Percentiles rank a stretch among this genome's conserved stretches.
These are phyloP conservation scores for Catostomus latipinnis DNA, from an alignment of 2,797 vertebrate species.

Conservation along the genomic window DNA sequence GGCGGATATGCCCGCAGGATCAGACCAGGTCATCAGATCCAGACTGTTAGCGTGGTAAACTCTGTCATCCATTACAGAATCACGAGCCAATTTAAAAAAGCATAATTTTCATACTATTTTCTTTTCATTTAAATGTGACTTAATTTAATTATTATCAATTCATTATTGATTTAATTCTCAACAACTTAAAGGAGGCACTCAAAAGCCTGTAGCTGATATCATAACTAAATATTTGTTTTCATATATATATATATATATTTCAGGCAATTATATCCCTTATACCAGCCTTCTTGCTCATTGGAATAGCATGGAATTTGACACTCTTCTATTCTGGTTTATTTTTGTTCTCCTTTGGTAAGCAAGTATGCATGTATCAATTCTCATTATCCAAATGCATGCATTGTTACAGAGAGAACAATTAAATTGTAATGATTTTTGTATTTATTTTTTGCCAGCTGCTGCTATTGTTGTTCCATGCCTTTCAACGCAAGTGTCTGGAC, in stretches of 20 bases:
- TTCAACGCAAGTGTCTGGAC: slow-evolving; percentile 89
- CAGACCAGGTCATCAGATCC: slow-evolving; percentile 86
- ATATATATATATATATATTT: slow-evolving; percentile 17
- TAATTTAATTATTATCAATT: too few species aligned
- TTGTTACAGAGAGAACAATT: neutral
- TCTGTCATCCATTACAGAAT: neutral
- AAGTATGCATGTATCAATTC: neutral
- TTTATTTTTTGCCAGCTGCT: slow-evolving; percentile 78
- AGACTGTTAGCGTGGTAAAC: slow-evolving; percentile 84
- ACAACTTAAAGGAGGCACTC: neutral
- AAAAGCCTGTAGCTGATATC: too few species aligned
- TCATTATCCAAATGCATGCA: neutral
- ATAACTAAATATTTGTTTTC: neutral
- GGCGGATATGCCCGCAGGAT: slow-evolving; percentile 92
- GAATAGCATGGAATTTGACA: slow-evolving; percentile 81
- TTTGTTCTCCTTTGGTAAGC: slow-evolving; percentile 93
- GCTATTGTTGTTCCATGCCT: slow-evolving; percentile 93
- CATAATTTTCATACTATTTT: neutral
- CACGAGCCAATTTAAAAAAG: neutral
- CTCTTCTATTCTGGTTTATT: slow-evolving; percentile 85
- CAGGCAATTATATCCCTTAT: slow-evolving; percentile 89
- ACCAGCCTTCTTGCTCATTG: slow-evolving; percentile 91
- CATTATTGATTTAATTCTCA: neutral
- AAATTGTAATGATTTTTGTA: too few species aligned
- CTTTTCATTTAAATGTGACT: neutral